These are phyloP conservation scores for Camelus bactrianus DNA, from an alignment of 2,113 vertebrate species.

Conservation along the genomic window DNA sequence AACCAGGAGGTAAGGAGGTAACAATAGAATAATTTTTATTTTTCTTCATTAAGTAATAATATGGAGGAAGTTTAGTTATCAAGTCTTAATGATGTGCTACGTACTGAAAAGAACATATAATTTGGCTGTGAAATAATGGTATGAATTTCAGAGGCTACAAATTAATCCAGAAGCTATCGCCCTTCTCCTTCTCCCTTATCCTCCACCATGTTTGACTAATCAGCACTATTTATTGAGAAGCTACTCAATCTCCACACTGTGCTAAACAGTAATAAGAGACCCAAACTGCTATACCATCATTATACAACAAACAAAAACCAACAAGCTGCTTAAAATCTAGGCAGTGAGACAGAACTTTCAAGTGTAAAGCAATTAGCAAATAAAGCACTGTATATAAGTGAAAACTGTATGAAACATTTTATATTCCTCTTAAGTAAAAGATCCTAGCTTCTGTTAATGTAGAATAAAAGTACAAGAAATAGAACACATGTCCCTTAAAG, in stretches of 20 bases:
- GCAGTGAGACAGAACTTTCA: neutral
- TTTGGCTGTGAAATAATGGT: neutral
- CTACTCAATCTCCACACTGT: neutral
- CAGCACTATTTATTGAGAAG: neutral
- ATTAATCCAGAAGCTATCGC: neutral
- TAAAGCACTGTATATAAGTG: neutral
- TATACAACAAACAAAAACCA: neutral
- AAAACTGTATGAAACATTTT: neutral
- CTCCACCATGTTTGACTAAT: neutral
- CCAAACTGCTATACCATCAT: neutral
- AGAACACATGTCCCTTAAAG: constrained; percentile 13
- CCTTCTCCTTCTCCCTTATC: neutral
- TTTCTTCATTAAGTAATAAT: neutral
- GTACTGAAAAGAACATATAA: neutral
- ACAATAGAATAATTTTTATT: neutral
- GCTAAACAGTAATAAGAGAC: neutral
- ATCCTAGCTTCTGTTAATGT: neutral
- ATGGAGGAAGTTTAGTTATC: neutral
- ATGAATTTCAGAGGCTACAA: neutral
- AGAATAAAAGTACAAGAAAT: neutral
- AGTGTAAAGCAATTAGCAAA: neutral
- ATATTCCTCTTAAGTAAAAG: neutral
- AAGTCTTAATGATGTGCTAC: neutral
- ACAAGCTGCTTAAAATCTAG: neutral
- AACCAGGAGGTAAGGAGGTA: neutral